Base-by-base conservation (phyloP, 2,888 invertebrate species). In the Plusia festucae region DNA sequence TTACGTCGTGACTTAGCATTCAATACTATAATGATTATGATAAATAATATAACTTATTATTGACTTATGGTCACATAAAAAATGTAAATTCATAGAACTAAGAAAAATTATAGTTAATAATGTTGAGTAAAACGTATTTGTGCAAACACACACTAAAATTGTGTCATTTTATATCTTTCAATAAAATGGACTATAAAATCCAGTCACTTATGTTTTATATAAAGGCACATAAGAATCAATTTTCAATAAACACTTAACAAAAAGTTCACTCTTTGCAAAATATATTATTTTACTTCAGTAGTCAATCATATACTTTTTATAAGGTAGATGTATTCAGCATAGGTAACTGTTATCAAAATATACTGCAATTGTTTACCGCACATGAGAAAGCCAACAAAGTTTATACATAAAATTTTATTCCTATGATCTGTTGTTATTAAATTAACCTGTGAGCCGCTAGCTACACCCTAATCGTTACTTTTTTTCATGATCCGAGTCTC, bases 221-320 rank as follows among this genome's bases (percentile, higher is more conserved):
- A 92, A 83, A 95, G 94, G 94, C 94, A 95, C 94, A 87, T 93
- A 93, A 94, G 88, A 94, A 91, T 93, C 86, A 90, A 90, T 93
- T 89, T 91, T 91, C 89, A 90, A 90, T 90, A 90, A 91, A 90
- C 83, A 87, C 83, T 85, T 83, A 86, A 87, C 79, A 83, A 86
- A 85, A 86, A 84, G 79, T 84, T 76, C 81, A 83, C 83, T 80
- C 83, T 68, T 75, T 83, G 89, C 88, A 90, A 91, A 89, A 89
- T 85, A 89, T 88, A 83, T 82, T 71, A 73, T 82, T 83, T 82
- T 56, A 77, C 52, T 79, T 72, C 44, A 76, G 71, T 76, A 68
- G 60, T 71, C 60, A 73, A 73, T 66, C 51, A 62, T 55, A 76
- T 65, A 73, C 59, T 67, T 63, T 66, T 52, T 58, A 72, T 53